Conservation (phyloP, 2,797 vertebrate genomes). For the Taenioides sp. region DNA sequence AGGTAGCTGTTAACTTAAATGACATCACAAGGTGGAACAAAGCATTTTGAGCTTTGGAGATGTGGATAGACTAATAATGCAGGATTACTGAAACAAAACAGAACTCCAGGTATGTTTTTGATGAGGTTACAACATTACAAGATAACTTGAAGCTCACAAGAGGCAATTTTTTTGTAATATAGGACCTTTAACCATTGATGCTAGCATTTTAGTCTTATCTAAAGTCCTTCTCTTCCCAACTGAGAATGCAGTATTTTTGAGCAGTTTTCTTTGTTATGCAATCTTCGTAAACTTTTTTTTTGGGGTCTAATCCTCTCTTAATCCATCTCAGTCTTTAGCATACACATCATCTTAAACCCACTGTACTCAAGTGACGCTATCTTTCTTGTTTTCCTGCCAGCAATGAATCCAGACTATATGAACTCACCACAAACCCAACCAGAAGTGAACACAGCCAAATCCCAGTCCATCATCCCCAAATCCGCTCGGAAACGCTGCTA, state of each 20-base stretch:
- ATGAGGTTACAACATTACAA: too few species aligned
- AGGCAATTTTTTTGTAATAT: too few species aligned
- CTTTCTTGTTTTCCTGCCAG: constrained; percentile 10
- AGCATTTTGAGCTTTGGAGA: too few species aligned
- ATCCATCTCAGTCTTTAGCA: background rate
- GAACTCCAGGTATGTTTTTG: too few species aligned
- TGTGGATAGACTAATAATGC: too few species aligned
- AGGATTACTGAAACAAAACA: too few species aligned
- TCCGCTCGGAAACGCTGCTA: constrained; percentile 12
- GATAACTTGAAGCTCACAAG: too few species aligned
- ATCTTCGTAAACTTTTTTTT: background rate
- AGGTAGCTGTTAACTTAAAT: too few species aligned
- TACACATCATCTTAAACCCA: background rate
- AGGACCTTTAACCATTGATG: too few species aligned
- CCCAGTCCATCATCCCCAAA: constrained; percentile 19
- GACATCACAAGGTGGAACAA: too few species aligned
- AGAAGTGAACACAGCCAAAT: constrained; percentile 35
- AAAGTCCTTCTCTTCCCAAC: too few species aligned
- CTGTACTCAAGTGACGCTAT: background rate
- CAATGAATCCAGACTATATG: background rate
- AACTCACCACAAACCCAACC: constrained; percentile 16
- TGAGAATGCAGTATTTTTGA: background rate
- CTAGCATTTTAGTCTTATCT: too few species aligned
- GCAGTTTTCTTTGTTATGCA: background rate
- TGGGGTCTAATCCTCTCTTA: background rate